These are phyloP conservation scores for Spongilla lacustris DNA, from an alignment of 37 sponge, comb jelly and placozoan species.

Conservation along the genomic window DNA sequence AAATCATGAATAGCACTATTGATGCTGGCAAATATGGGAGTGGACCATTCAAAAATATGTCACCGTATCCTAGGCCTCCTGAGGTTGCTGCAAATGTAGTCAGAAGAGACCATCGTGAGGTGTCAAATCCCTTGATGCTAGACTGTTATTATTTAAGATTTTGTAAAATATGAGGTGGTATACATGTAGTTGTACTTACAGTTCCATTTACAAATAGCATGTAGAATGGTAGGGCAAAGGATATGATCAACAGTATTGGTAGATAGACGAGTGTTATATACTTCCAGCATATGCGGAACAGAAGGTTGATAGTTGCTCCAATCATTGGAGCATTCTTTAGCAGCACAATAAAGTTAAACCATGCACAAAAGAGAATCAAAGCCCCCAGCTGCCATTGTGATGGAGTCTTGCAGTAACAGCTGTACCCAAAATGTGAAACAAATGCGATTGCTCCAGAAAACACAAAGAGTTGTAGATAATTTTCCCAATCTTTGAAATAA, in stretches of 20 bases:
- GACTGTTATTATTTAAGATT: no score
- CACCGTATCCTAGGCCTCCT: not conserved
- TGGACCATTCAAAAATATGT: not conserved
- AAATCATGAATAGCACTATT: slow-evolving; percentile 3
- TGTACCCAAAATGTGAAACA: not conserved
- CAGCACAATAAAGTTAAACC: slow-evolving; percentile 27
- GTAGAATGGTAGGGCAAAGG: slow-evolving; percentile 31
- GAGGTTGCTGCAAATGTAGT: not conserved
- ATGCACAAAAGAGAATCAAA: slow-evolving; percentile 23
- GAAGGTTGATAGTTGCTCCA: slow-evolving; percentile 24
- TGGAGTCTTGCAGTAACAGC: not conserved
- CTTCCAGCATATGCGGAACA: slow-evolving; percentile 4
- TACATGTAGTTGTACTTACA: not conserved
- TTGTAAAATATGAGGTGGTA: not conserved
- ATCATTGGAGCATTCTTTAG: slow-evolving; percentile 17
- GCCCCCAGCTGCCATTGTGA: slow-evolving; percentile 44
- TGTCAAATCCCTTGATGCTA: not conserved
- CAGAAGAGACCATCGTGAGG: not conserved
- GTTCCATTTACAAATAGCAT: slow-evolving; percentile 14
- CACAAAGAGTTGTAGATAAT: slow-evolving; percentile 15
- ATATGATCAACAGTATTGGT: slow-evolving; percentile 5
- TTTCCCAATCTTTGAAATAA: slow-evolving; percentile 24
- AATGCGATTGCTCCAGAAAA: not conserved
- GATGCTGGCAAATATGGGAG: slow-evolving; percentile 19
- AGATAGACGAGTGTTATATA: slow-evolving; percentile 20